Evolutionary conservation across 2,113 vertebrate genomes (phyloP), one percentile per base, ranked within the genome.

Genomic region (Campylomormyrus tamandua): DNA sequence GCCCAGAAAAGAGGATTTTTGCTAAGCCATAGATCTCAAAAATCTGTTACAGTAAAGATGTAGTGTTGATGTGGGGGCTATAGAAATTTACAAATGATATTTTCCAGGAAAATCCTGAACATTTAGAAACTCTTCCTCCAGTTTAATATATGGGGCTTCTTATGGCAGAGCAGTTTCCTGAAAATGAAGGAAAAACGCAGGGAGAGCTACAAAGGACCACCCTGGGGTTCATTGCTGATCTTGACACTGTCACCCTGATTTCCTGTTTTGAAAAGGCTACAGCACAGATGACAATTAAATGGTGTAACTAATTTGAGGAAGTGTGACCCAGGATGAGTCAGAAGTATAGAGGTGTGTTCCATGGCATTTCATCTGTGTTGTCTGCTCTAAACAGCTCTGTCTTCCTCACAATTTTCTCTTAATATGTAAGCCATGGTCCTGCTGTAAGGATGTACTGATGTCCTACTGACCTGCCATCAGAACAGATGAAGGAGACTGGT

Each of bases 211-310:
- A 39, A 11, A 87, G 49, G 15, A 19, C 3, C 42, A 46, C 49
- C 13, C n/a, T 87, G 31, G n/a, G 31, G 17, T 53, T 53, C 11
- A 86, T 27, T 48, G 83, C 48, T 13, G 83, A n/a, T 86, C 48
- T 86, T 56, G 24, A 87, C 48, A 87, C n/a, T 56, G 85, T 13
- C 49, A 87, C 31, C 50, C 17, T 56, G 85, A 87, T 56, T 87
- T 53, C 50, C 85, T 35, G 50, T 87, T 87, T 87, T 35, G 15
- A 53, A 84, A 84, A 24, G 39, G 83, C 83, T 84, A n/a, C 83
- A 84, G 83, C 85, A 17, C 6, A 87, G 85, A 27, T 39, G n/a
- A 87, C n/a, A 87, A 53, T 87, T 87, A 87, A 53, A 53, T 48
- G 15, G 85, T 87, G 5, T 15, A 39, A 45, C 45, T 84, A 46